Evolutionary conservation across 2,797 vertebrate species (phyloP).

Genomic region (Diplodus sargus): DNA sequence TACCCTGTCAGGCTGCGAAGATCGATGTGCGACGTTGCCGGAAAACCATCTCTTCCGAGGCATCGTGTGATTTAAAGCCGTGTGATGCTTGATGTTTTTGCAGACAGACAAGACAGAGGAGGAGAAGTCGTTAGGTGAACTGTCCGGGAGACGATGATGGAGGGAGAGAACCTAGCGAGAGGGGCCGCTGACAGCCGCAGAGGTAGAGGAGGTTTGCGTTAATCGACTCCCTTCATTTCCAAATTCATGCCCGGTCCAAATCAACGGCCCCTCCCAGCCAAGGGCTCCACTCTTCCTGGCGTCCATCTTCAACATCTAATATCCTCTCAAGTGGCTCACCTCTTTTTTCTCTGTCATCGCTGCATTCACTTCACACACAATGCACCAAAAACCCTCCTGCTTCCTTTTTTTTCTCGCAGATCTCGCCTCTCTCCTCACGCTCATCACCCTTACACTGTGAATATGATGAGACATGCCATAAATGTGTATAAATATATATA

Average conservation of each 20-base stretch:
- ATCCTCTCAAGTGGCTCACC: constrained; percentile 22
- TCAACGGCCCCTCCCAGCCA: constrained; percentile 48
- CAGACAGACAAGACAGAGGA: constrained; percentile 38
- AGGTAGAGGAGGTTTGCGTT: constrained; percentile 12
- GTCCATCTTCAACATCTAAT: constrained; percentile 46
- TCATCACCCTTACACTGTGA: constrained; percentile 77
- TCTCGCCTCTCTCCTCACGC: constrained; percentile 51
- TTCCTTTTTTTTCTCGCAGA: constrained; percentile 48
- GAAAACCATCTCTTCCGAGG: constrained; percentile 39
- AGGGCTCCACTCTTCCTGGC: constrained; percentile 53
- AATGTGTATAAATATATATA: constrained; percentile 51
- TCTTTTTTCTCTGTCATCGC: constrained; percentile 47
- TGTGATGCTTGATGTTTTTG: constrained; percentile 43
- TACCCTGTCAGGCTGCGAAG: constrained; percentile 38
- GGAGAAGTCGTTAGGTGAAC: constrained; percentile 38
- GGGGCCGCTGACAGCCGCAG: constrained; percentile 32
- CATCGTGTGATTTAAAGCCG: constrained; percentile 49
- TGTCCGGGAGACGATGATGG: constrained; percentile 28
- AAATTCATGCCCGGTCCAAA: constrained; percentile 57
- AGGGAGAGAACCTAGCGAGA: constrained; percentile 16
- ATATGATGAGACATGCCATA: constrained; percentile 65
- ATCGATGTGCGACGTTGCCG: constrained; percentile 54
- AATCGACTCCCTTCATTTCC: constrained; percentile 35
- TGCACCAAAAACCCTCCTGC: constrained; percentile 59
- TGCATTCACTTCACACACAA: constrained; percentile 57